phyloP scores from a whole-genome alignment of 2,113 vertebrate species.

The Prunella himalayana region DNA sequence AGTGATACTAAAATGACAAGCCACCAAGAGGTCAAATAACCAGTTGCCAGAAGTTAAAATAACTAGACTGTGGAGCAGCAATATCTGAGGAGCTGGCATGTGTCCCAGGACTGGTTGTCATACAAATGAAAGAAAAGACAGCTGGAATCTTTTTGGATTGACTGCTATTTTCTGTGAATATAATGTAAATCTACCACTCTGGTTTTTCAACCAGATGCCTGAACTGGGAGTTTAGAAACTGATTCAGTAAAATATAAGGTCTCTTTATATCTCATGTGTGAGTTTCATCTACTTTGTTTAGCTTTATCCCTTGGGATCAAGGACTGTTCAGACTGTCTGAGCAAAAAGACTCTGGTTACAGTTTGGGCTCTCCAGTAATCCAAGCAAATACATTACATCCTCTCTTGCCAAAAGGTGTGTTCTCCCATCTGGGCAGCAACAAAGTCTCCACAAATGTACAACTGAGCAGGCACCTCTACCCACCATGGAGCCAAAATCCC shows the following conservation, averaged over 20 bases:
- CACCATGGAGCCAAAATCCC: neutral
- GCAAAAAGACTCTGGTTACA: neutral
- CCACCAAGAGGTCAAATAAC: constrained; percentile 66
- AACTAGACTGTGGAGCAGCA: constrained; percentile 49
- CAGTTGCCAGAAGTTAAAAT: constrained; percentile 65
- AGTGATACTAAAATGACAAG: constrained; percentile 50
- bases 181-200: neutral
- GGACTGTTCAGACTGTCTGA: neutral
- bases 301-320: constrained; percentile 9
- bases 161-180: constrained; percentile 38
- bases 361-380: neutral
- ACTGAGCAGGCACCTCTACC: neutral
- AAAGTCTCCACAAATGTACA: neutral
- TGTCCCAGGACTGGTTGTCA: constrained; percentile 61
- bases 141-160: constrained; percentile 37
- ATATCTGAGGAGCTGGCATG: constrained; percentile 51
- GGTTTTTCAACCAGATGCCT: neutral
- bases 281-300: constrained; percentile 7
- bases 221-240: constrained; percentile 3
- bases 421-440: neutral
- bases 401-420: neutral
- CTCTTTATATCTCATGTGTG: neutral
- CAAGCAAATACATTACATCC: neutral
- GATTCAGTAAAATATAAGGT: neutral
- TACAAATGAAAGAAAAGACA: constrained; percentile 11